Evolutionary conservation across 1,140 invertebrate species (phyloP).

Genomic region (Leptestheria dahalacensis): DNA sequence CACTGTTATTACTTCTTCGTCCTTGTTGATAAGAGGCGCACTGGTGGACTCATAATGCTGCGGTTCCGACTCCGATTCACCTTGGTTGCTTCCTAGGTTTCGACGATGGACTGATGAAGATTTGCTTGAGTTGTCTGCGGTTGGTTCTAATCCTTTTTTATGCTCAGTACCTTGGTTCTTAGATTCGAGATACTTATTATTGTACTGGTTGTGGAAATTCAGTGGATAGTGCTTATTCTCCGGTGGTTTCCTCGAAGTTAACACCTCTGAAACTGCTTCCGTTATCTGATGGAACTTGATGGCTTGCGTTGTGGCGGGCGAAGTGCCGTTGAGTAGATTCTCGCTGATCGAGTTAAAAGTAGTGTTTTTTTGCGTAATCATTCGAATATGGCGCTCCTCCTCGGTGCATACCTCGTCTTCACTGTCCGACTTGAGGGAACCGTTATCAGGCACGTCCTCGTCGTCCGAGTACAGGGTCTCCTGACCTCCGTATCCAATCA

Average conservation of each 20-base stretch:
- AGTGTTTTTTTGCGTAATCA: background rate
- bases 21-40: too few species aligned
- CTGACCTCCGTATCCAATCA: slow-evolving; percentile 66
- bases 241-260: background rate
- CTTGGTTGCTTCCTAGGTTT: too few species aligned
- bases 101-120: too few species aligned
- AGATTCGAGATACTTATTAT: too few species aligned
- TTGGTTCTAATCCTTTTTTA: too few species aligned
- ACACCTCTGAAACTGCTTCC: background rate
- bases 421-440: background rate
- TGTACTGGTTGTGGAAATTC: background rate
- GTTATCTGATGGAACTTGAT: background rate
- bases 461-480: slow-evolving; percentile 43
- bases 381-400: background rate
- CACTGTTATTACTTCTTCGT: too few species aligned
- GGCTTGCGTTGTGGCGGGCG: background rate
- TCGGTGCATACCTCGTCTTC: background rate
- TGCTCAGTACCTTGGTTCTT: too few species aligned
- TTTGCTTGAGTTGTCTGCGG: too few species aligned
- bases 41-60: too few species aligned
- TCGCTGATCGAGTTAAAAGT: background rate
- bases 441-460: slow-evolving; percentile 28
- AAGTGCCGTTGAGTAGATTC: background rate
- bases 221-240: background rate
- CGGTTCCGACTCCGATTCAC: too few species aligned